Conservation (phyloP, 2,888 invertebrate species). For the Alviniconcha strummeri region DNA sequence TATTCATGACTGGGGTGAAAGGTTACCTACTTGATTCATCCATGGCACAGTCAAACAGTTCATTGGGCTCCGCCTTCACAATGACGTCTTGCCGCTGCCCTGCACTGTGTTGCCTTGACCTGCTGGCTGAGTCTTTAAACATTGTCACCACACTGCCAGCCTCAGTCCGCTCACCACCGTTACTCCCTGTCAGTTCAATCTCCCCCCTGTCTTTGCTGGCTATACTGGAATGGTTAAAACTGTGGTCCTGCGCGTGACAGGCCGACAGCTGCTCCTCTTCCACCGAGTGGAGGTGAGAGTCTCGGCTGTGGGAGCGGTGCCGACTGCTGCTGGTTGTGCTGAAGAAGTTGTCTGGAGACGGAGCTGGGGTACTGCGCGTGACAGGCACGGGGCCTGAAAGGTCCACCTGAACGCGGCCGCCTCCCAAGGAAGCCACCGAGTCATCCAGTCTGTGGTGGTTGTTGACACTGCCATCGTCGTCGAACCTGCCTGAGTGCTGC, state of each 20-base stretch:
- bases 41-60: background rate
- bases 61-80: conserved; percentile 27
- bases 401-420: conserved; percentile 26
- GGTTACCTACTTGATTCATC: conserved; percentile 8
- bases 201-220: conserved; percentile 19
- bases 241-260: conserved; percentile 7
- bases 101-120: conserved; percentile 7
- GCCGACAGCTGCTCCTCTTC: conserved; percentile 8
- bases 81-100: conserved; percentile 22
- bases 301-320: conserved; percentile 26
- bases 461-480: conserved; percentile 20
- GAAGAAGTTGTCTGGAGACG: conserved; percentile 23
- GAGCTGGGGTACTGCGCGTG: conserved; percentile 21
- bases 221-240: conserved; percentile 28
- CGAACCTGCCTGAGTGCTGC: conserved; percentile 9
- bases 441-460: conserved; percentile 31
- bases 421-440: conserved; percentile 7
- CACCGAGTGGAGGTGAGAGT: conserved; percentile 14
- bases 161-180: conserved; percentile 20
- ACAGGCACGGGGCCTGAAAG: conserved; percentile 25
- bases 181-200: conserved; percentile 6
- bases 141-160: background rate
- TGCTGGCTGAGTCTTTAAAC: conserved; percentile 19
- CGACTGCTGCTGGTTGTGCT: conserved; percentile 18
- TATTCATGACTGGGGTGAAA: too few species aligned